Conservation (phyloP, 2,888 invertebrate species). For the Bugulina stolonifera region DNA sequence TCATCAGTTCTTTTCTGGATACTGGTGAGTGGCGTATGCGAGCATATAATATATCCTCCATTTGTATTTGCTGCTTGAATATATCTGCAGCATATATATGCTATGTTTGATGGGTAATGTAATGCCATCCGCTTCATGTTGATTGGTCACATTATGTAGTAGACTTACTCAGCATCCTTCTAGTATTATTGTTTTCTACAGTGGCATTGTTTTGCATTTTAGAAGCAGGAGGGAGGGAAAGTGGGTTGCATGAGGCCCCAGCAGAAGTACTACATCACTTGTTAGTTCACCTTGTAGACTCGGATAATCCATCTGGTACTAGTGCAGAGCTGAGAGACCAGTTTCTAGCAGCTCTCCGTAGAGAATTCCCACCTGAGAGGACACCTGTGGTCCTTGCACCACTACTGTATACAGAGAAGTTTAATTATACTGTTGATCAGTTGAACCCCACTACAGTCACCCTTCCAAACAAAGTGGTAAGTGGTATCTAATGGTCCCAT, state of each 20-base stretch:
- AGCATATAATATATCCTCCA: too few species aligned
- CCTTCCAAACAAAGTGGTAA: conserved; percentile 28
- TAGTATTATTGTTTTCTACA: too few species aligned
- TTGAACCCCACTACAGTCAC: conserved; percentile 53
- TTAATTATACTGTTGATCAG: conserved; percentile 52
- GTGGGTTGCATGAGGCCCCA: conserved; percentile 79
- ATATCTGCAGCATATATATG: too few species aligned
- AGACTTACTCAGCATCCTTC: too few species aligned
- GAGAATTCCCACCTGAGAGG: conserved; percentile 80
- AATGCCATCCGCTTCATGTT: too few species aligned
- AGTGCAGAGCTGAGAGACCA: conserved; percentile 69
- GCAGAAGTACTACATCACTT: conserved; percentile 82
- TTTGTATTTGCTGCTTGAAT: too few species aligned
- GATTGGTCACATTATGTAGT: too few species aligned
- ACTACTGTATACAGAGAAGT: conserved; percentile 68
- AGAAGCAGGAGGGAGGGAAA: conserved; percentile 35
- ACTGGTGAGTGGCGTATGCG: conserved; percentile 61
- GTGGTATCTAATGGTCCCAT: neutral
- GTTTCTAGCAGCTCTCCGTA: conserved; percentile 72
- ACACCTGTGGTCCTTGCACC: conserved; percentile 86
- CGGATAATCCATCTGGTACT: conserved; percentile 57
- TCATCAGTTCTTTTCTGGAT: conserved; percentile 67
- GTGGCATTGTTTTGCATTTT: neutral
- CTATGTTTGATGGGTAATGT: too few species aligned
- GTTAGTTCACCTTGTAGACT: conserved; percentile 59